A percentile compares a stretch with the other conserved stretches of the same genome.
Evolutionary conservation across 2,888 invertebrate genomes (phyloP).

Genomic region (Aporophyla nigra): DNA sequence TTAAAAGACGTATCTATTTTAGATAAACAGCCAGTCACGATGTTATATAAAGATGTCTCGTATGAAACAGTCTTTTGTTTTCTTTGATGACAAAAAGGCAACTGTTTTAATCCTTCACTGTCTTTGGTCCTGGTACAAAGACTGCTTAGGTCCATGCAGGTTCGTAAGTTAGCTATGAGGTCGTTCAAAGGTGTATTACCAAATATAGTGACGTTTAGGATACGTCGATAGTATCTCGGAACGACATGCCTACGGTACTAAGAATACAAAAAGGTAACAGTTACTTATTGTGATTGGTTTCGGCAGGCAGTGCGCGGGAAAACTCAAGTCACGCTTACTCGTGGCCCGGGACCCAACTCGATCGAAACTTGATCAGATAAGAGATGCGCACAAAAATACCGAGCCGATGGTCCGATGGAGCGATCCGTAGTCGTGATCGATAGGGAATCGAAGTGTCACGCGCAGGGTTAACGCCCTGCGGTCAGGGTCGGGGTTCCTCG

Average conservation of each 20-base stretch:
- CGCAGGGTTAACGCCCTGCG: conserved; percentile 86
- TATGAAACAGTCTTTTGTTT: conserved; percentile 20
- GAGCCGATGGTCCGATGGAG: conserved; percentile 81
- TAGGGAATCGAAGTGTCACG: conserved; percentile 91
- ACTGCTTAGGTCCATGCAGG: conserved; percentile 27
- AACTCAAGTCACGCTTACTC: conserved; percentile 81
- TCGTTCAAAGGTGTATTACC: conserved; percentile 58
- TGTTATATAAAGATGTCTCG: conserved; percentile 39
- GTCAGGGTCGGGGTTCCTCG: conserved; percentile 87
- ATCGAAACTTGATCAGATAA: conserved; percentile 85
- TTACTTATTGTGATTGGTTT: conserved; percentile 83
- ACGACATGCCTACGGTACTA: conserved; percentile 83
- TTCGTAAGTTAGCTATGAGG: conserved; percentile 28
- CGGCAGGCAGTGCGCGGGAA: conserved; percentile 78
- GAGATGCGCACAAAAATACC: conserved; percentile 72
- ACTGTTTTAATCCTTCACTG: conserved; percentile 14
- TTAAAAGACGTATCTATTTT: conserved; percentile 69
- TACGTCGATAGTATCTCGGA: conserved; percentile 69
- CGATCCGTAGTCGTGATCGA: conserved; percentile 89
- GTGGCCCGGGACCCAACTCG: conserved; percentile 67
- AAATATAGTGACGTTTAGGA: conserved; percentile 73
- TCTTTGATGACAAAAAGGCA: background rate
- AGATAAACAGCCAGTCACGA: conserved; percentile 71
- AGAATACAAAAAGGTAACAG: conserved; percentile 85
- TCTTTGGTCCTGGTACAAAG: conserved; percentile 21